Conservation (phyloP, 2,888 invertebrate species). For the Calephelis perditalis region DNA sequence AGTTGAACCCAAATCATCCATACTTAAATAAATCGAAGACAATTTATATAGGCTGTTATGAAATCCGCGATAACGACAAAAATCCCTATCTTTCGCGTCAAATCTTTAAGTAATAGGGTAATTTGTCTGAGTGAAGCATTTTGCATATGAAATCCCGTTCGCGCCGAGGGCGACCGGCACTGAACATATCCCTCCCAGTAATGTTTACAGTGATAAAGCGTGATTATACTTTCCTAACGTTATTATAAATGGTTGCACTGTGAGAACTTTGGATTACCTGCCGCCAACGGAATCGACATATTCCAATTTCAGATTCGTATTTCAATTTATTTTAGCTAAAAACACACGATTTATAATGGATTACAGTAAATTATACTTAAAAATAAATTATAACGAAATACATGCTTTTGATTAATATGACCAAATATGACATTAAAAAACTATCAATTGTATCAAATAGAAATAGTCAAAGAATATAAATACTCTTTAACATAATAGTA, state of each 20-base stretch:
- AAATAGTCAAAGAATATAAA: no score
- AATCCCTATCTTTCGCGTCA: constrained; percentile 59
- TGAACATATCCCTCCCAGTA: constrained; percentile 28
- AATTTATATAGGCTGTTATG: constrained; percentile 28
- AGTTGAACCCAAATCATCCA: constrained; percentile 14
- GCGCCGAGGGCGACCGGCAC: constrained; percentile 50
- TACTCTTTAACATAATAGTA: no score
- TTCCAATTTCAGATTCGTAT: not conserved
- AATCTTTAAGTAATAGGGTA: constrained; percentile 65
- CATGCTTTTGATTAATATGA: no score
- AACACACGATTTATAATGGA: no score
- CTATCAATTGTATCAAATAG: no score
- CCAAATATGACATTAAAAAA: no score
- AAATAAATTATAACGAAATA: no score
- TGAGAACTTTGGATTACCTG: constrained; percentile 13
- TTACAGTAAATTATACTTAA: no score
- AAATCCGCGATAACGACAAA: constrained; percentile 39
- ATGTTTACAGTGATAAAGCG: constrained; percentile 23
- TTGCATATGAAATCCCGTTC: constrained; percentile 66
- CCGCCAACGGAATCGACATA: not conserved
- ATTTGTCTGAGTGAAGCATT: constrained; percentile 62
- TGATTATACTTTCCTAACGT: constrained; percentile 18
- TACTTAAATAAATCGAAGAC: constrained; percentile 29
- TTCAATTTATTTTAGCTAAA: no score
- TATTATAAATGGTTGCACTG: constrained; percentile 14